Conservation (phyloP, 2,113 vertebrate genomes). For the Gadus chalcogrammus region DNA sequence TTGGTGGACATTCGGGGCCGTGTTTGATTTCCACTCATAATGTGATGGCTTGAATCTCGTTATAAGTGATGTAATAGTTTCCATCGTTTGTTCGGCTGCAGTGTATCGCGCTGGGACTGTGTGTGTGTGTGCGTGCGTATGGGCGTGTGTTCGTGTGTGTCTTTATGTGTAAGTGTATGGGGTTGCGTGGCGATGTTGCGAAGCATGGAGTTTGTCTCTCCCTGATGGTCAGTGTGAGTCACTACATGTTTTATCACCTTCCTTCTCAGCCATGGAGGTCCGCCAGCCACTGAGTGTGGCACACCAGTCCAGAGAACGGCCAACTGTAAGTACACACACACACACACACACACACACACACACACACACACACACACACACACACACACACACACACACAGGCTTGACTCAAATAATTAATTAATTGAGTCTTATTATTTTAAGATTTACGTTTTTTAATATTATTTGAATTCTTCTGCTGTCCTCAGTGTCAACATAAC, state of each 20-base stretch:
- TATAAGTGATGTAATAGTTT: too few species aligned
- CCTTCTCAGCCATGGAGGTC: conserved; percentile 74
- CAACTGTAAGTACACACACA: conserved; percentile 79
- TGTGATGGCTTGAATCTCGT: not conserved
- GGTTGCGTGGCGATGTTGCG: not conserved
- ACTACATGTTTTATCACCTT: conserved; percentile 19
- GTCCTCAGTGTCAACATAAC: not conserved
- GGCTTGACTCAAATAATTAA: too few species aligned
- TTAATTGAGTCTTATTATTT: too few species aligned
- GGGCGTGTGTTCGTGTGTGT: not conserved
- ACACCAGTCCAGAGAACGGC: conserved; percentile 87
- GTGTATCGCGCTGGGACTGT: not conserved
- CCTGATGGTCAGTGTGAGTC: conserved; percentile 19
- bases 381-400: conserved; percentile 4
- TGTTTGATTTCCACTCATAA: not conserved
- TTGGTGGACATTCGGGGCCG: too few species aligned
- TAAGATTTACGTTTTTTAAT: too few species aligned
- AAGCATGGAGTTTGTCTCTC: conserved; percentile 12
- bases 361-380: not conserved
- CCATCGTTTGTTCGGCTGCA: not conserved
- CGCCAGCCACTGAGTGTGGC: conserved; percentile 81
- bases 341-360: conserved; percentile 3
- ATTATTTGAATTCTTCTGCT: not conserved
- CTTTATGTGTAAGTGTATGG: conserved; percentile 2
- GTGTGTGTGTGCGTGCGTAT: not conserved